Conservation (phyloP, 2,888 invertebrate genomes). For the Ennomos erosarius region DNA sequence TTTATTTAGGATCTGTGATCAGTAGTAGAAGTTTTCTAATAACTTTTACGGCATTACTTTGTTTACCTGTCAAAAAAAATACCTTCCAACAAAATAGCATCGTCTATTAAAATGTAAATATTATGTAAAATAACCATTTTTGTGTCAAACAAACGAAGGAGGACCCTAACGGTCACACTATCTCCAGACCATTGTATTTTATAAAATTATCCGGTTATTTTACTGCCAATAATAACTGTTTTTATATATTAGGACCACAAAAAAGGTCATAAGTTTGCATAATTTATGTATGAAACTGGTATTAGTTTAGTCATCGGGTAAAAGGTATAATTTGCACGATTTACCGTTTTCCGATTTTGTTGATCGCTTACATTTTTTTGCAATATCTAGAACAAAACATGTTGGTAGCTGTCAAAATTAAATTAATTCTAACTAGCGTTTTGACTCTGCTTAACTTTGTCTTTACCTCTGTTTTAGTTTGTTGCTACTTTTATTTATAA, state of each 20-base stretch:
- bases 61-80: slow-evolving; percentile 1
- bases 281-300: slow-evolving; percentile 38
- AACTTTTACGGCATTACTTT: background rate
- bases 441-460: too few relatives aligned
- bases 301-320: slow-evolving; percentile 30
- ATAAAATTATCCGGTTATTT: slow-evolving; percentile 55
- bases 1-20: too few relatives aligned
- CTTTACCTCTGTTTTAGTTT: too few relatives aligned
- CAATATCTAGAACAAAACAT: too few relatives aligned
- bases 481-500: too few relatives aligned
- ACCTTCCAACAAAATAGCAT: slow-evolving; percentile 2
- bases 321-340: slow-evolving; percentile 28
- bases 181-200: slow-evolving; percentile 32
- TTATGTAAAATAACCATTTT: slow-evolving; percentile 47
- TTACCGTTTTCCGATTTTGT: slow-evolving; percentile 39
- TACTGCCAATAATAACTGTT: slow-evolving; percentile 52
- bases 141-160: slow-evolving; percentile 42
- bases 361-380: slow-evolving; percentile 7
- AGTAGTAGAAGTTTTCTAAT: too few relatives aligned
- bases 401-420: too few relatives aligned
- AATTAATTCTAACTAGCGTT: too few relatives aligned
- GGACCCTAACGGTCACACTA: slow-evolving; percentile 59
- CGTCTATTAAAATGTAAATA: slow-evolving; percentile 41
- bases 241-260: slow-evolving; percentile 39
- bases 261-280: slow-evolving; percentile 46